Evolutionary conservation across 2,888 invertebrate species (phyloP).

Genomic region (Gibbula magus): DNA sequence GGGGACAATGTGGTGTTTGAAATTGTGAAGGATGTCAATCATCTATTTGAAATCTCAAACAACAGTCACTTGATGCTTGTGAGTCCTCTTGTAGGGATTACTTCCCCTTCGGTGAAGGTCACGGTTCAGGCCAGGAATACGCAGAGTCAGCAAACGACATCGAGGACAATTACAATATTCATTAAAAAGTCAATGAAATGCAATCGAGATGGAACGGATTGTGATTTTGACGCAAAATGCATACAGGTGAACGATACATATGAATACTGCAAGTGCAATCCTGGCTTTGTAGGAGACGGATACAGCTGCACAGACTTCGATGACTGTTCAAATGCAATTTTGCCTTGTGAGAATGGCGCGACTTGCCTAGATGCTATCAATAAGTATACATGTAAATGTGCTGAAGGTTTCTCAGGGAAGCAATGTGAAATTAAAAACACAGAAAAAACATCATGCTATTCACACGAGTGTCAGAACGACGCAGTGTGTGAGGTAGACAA

Average conservation of each 20-base stretch:
- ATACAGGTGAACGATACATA: constrained; percentile 34
- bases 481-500: constrained; percentile 41
- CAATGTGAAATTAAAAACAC: constrained; percentile 45
- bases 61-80: constrained; percentile 43
- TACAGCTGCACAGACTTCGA: constrained; percentile 44
- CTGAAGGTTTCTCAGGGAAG: constrained; percentile 43
- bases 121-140: constrained; percentile 45
- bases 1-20: constrained; percentile 42
- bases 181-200: constrained; percentile 40
- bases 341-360: constrained; percentile 45
- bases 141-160: constrained; percentile 41
- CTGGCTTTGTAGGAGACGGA: constrained; percentile 47
- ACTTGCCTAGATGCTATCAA: constrained; percentile 49
- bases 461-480: constrained; percentile 44
- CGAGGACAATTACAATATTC: constrained; percentile 44
- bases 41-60: constrained; percentile 46
- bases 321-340: constrained; percentile 38
- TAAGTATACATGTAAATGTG: constrained; percentile 49
- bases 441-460: constrained; percentile 37
- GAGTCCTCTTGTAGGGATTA: constrained; percentile 36
- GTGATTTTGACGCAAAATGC: constrained; percentile 51
- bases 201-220: constrained; percentile 37
- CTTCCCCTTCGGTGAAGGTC: constrained; percentile 41
- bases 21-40: constrained; percentile 40
- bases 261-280: constrained; percentile 48